phyloP scores from a whole-genome alignment of 2,888 invertebrate genomes.

The Nipponacmea schrenckii region DNA sequence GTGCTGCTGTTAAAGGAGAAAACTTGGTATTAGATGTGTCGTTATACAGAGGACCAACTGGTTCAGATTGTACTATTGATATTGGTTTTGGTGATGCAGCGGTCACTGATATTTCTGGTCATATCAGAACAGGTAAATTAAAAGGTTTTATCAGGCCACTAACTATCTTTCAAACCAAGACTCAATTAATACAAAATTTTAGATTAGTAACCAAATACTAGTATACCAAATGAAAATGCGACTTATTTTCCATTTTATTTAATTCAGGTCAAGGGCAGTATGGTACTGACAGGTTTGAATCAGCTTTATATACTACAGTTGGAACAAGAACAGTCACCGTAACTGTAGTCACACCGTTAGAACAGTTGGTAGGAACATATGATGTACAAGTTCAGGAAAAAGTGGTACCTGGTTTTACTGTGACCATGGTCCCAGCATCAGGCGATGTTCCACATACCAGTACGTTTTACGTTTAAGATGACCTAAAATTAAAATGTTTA shows the following conservation, averaged over 20 bases:
- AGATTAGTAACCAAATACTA: too few species aligned
- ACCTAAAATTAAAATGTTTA: too few species aligned
- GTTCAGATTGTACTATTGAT: conserved; percentile 31
- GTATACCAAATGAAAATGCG: too few species aligned
- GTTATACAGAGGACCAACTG: conserved; percentile 36
- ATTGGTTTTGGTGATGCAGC: conserved; percentile 32
- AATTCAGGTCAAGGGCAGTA: conserved; percentile 48
- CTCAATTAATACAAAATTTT: too few species aligned
- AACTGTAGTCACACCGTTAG: conserved; percentile 44
- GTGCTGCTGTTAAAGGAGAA: conserved; percentile 32
- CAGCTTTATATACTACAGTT: conserved; percentile 41
- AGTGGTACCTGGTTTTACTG: background rate
- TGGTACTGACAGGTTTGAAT: conserved; percentile 38
- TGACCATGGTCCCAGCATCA: background rate
- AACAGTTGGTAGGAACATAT: conserved; percentile 40
- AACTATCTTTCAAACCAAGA: too few species aligned
- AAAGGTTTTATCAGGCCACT: too few species aligned
- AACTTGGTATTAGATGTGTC: conserved; percentile 35
- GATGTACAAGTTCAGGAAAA: conserved; percentile 38
- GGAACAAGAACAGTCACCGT: conserved; percentile 43
- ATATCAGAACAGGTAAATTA: conserved; percentile 25
- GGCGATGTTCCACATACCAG: background rate
- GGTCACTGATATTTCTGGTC: conserved; percentile 5
- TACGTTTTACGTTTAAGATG: background rate
- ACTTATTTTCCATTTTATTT: background rate